Evolutionary conservation across 2,797 vertebrate species (phyloP), one percentile per base, ranked within the genome.

Genomic region (Kryptopterus vitreolus): DNA sequence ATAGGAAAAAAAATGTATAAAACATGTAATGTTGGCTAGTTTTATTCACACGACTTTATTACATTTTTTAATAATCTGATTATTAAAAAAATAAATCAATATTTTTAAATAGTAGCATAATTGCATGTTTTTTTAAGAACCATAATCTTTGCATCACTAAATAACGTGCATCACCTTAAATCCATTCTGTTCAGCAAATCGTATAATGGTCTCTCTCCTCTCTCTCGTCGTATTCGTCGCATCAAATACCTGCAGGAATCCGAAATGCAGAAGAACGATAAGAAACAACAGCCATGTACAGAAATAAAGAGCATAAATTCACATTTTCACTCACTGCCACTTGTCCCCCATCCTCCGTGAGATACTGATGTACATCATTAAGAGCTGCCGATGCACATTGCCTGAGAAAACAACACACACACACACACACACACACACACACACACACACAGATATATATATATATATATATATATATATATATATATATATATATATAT

Each of bases 211-310:
- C 55, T 96, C 95, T 87, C 98, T 93, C 6, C 97, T 93, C 86
- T 99, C 98, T 85, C 98, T 93, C 70, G 98, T 99, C 3, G 98
- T 99, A 89, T 99, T 99, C 61, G 98, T 99, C 53, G 98, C 98
- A 92, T 99, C 98, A 66, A 99, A 99, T 80, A 99, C 97, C 98
- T 99, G 81, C 15, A 0, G 29, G 68, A 2, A 29, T 43, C 15
- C 61, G 71, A 31, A 11, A 24, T 4, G 33, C 20, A 76, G 31
- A 3, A 18, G 48, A 35, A 43, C 20, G 9, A n/a, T 3, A 9
- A 66, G 1, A 43, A 46, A 43, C 50, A 74, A 65, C 50, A 74
- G 59, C 11, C 13, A 24, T 5, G 1, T 53, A 62, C 29, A 43
- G 3, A 29, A 26, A 1, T 20, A 3, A n/a, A 18, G 48, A 12